These are phyloP conservation scores for Novumbra hubbsi DNA, from an alignment of 2,797 vertebrate species.

Conservation along the genomic window DNA sequence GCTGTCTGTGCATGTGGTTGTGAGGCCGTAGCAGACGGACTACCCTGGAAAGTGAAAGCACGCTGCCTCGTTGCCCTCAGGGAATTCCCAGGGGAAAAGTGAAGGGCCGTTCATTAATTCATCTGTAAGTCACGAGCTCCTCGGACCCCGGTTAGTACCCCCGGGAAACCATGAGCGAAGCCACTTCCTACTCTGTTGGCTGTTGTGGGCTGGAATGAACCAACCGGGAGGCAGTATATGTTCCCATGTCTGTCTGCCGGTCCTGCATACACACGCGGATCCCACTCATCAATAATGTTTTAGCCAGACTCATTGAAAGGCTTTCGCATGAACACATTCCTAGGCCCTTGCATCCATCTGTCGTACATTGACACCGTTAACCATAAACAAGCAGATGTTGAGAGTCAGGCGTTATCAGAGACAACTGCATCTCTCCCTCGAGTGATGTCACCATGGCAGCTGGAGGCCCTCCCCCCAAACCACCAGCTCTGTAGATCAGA, in stretches of 20 bases:
- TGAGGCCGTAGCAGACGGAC: constrained; percentile 4
- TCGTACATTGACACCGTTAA: constrained; percentile 22
- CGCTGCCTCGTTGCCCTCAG: constrained; percentile 29
- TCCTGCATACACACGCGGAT: constrained; percentile 14
- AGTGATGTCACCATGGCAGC: constrained; percentile 58
- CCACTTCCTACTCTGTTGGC: constrained; percentile 9
- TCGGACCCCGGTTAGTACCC: background rate
- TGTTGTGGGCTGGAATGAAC: background rate
- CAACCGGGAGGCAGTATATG: background rate
- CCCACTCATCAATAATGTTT: background rate
- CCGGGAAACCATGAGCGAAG: constrained; percentile 7
- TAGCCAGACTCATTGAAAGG: constrained; percentile 12
- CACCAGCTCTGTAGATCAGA: background rate
- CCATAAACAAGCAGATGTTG: constrained; percentile 34
- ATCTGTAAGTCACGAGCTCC: background rate
- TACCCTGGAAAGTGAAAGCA: constrained; percentile 22
- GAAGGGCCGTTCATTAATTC: background rate
- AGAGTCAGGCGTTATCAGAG: constrained; percentile 38
- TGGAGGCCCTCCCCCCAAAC: constrained; percentile 35
- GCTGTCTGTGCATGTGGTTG: constrained; percentile 27
- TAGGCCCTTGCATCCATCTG: constrained; percentile 24
- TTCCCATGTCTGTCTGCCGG: constrained; percentile 4
- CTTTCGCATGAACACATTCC: constrained; percentile 42
- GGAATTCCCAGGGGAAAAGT: constrained; percentile 22
- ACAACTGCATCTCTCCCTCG: constrained; percentile 12